Percentiles rank a stretch among this genome's conserved stretches.
Conservation (phyloP, 2,113 vertebrate species). For the Rhinolophus ferrumequinum region DNA sequence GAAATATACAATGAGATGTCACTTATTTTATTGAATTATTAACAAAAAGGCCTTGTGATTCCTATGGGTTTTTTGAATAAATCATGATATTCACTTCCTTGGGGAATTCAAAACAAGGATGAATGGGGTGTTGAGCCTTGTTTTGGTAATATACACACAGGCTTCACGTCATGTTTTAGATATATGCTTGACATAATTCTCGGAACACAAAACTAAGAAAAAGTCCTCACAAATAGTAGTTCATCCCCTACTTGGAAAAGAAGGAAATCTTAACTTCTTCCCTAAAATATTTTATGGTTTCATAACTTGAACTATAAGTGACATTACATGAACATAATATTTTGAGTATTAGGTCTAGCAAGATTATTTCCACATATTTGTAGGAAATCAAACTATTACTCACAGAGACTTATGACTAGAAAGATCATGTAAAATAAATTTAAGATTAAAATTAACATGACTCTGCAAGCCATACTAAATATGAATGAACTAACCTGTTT, state of each 20-base stretch:
- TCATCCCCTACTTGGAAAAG: not conserved
- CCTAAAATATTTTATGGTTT: not conserved
- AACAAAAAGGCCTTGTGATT: not conserved
- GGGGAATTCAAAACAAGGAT: not conserved
- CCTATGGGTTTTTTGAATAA: not conserved
- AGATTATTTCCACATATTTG: not conserved
- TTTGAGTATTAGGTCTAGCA: not conserved
- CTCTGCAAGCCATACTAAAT: not conserved
- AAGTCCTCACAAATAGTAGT: not conserved
- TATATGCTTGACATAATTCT: not conserved
- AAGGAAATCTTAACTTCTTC: not conserved
- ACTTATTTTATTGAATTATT: conserved; percentile 28
- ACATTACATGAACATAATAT: not conserved
- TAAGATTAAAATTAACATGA: not conserved
- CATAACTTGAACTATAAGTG: not conserved
- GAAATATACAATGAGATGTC: not conserved
- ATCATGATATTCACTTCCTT: not conserved
- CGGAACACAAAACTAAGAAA: not conserved
- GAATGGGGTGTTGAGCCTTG: not conserved
- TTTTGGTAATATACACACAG: not conserved
- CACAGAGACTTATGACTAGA: not conserved
- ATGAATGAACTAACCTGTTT: not conserved
- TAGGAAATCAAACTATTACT: not conserved
- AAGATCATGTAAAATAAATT: not conserved
- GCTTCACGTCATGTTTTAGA: not conserved